Percentiles rank a stretch among this genome's conserved stretches.
Evolutionary conservation across 2,888 invertebrate genomes (phyloP).

Genomic region (Lepidocyrtoides sp.): DNA sequence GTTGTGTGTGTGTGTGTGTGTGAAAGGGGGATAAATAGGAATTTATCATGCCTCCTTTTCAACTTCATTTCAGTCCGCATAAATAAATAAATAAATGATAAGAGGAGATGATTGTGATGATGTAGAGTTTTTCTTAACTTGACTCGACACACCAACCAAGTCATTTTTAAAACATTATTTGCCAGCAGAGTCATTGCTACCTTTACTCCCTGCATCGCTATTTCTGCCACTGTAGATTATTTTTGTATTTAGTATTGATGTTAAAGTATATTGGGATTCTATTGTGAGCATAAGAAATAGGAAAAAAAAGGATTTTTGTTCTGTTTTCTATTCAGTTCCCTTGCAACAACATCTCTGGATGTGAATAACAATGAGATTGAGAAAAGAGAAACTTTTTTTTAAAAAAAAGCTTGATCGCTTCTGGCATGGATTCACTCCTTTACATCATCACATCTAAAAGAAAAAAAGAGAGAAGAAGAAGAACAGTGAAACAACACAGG

Average conservation of each 20-base stretch:
- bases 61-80: slow-evolving; percentile 20
- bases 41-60: slow-evolving; percentile 15
- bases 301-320: background rate
- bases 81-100: slow-evolving; percentile 32
- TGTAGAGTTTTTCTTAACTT: background rate
- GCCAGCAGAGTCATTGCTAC: background rate
- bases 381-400: slow-evolving; percentile 39
- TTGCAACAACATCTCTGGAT: background rate
- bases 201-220: no score
- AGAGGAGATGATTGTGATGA: background rate
- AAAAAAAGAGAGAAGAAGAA: background rate
- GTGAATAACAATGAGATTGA: slow-evolving; percentile 64
- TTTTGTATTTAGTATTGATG: no score
- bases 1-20: background rate
- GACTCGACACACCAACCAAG: background rate
- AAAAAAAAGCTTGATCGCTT: slow-evolving; percentile 55
- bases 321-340: background rate
- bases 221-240: no score
- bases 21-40: background rate
- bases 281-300: background rate
- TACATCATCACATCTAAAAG: background rate
- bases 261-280: slow-evolving; percentile 1
- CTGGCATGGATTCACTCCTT: slow-evolving; percentile 57
- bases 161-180: background rate
- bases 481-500: slow-evolving; percentile 6